Evolutionary conservation across 2,888 invertebrate genomes (phyloP), one percentile per base, ranked within the genome.

Genomic region (Diplazon laetatorius): DNA sequence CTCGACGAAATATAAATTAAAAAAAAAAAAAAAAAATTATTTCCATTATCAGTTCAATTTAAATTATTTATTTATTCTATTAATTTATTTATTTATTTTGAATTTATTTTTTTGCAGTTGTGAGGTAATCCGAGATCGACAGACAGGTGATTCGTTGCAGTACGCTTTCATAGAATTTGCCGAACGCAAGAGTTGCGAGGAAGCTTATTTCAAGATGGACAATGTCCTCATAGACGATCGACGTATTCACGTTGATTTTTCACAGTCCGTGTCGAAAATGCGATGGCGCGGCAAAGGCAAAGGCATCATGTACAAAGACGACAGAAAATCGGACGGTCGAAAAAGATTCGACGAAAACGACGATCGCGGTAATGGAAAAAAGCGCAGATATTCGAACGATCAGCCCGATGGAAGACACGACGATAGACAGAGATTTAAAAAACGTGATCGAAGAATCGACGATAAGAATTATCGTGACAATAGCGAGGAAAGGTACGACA

Each of bases 161-260:
- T 99, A 99, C 91, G 99, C 99, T 0, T 99, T 99, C 90, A 97
- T 99, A 74, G 99, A 99, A 91, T 99, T 99, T 92, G 96, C 96
- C 80, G 95, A 98, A 66, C 94, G 95, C 82, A 96, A 97, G 87
- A 94, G 97, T 0, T 99, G 99, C 92, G 99, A 99, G 92, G 96
- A 97, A 85, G 99, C 99, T 0, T 99, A 97, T 91, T 98, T 99
- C 88, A 99, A 99, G 93, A 99, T 99, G 99, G 99, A 99, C 90
- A 99, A 99, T 92, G 99, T 99, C 0, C 92, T 99, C 5, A 99
- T 99, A 85, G 99, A 99, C 92, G 99, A 99, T 89, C 93, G 99
- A 25, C 93, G 99, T 81, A 99, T 99, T 87, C 99, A 99, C 92
- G 99, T 99, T 0, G 99, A 99, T 91, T 99, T 99, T 92, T 99